Percentiles rank a stretch among this genome's conserved stretches.
Conservation (phyloP, 2,797 vertebrate genomes). For the Cynopterus sphinx region DNA sequence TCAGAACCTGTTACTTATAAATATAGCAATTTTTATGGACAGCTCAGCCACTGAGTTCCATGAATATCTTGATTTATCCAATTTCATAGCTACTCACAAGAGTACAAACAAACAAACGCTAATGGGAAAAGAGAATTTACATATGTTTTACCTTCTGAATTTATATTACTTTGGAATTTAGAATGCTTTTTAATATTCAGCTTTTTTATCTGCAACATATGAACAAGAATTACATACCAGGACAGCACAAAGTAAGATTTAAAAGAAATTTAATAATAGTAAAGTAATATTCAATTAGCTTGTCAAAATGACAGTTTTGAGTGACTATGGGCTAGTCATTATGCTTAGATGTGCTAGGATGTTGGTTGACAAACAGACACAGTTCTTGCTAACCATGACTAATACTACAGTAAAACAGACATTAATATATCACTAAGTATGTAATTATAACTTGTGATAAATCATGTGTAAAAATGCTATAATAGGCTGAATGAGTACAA, state of each 20-base stretch:
- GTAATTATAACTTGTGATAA: not conserved
- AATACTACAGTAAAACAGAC: not conserved
- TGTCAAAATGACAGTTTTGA: not conserved
- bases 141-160: not conserved
- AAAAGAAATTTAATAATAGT: not conserved
- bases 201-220: not conserved
- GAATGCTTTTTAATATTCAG: not conserved
- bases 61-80: not conserved
- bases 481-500: not conserved
- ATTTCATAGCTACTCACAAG: not conserved
- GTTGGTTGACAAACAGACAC: not conserved
- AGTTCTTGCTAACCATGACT: not conserved
- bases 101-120: not conserved
- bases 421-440: not conserved
- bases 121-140: not conserved
- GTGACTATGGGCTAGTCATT: not conserved
- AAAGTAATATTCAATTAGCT: not conserved
- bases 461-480: not conserved
- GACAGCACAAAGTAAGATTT: not conserved
- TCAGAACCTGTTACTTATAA: not conserved
- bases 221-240: not conserved
- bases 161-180: constrained; percentile 1
- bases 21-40: not conserved
- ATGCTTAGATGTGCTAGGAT: not conserved
- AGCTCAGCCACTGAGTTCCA: not conserved